These are phyloP conservation scores for Yponomeuta plumbellus DNA, from an alignment of 2,888 invertebrate species.

Conservation along the genomic window DNA sequence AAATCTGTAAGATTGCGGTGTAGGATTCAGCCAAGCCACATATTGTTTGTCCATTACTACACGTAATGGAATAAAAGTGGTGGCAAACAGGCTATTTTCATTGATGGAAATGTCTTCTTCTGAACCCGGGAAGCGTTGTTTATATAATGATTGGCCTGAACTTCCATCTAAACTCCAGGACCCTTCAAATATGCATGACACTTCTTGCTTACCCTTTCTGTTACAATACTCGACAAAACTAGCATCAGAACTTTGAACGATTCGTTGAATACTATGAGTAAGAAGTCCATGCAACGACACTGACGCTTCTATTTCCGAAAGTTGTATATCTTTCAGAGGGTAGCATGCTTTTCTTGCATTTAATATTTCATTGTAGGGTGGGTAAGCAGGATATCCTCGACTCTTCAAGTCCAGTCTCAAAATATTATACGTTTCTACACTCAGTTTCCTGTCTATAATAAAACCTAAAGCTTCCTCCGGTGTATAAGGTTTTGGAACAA, in stretches of 20 bases:
- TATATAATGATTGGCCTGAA: slow-evolving; percentile 3
- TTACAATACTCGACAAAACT: background rate
- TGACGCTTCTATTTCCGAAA: background rate
- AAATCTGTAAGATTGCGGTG: background rate
- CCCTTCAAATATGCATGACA: background rate
- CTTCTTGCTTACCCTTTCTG: background rate
- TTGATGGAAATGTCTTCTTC: background rate
- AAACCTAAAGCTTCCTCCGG: slow-evolving; percentile 9
- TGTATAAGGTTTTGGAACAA: background rate
- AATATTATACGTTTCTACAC: background rate
- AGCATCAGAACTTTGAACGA: background rate
- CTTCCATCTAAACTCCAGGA: no score
- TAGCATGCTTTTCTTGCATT: slow-evolving; percentile 1
- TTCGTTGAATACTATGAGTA: background rate
- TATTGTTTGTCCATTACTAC: background rate
- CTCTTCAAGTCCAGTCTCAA: background rate
- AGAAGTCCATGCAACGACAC: background rate
- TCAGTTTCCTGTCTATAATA: slow-evolving; percentile 7
- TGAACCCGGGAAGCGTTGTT: background rate
- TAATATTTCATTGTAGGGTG: background rate
- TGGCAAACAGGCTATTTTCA: slow-evolving; percentile 1
- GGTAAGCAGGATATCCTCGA: background rate
- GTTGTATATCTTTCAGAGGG: background rate
- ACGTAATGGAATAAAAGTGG: background rate
- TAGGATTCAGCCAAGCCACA: background rate